Percentiles rank a stretch among this genome's conserved stretches.
Evolutionary conservation across 2,888 invertebrate species (phyloP).

Genomic region (Machimus atricapillus): DNA sequence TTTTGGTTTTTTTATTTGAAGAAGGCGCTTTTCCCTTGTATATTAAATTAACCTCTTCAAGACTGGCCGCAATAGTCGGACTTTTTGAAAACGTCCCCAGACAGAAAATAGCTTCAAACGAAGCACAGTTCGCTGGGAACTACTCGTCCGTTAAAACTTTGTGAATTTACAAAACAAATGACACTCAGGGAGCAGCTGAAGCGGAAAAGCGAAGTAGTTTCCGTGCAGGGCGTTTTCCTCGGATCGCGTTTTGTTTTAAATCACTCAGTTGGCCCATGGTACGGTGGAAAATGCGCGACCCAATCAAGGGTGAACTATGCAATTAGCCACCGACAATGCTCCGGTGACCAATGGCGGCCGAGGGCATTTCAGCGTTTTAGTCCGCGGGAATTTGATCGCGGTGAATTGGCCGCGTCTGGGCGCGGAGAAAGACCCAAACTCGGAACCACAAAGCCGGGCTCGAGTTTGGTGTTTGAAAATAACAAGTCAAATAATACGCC

Average conservation of each 20-base stretch:
- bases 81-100: background rate
- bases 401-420: background rate
- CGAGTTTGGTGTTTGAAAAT: conserved; percentile 33
- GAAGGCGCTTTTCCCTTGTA: background rate
- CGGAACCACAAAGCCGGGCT: background rate
- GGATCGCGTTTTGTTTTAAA: conserved; percentile 18
- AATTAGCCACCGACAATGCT: conserved; percentile 16
- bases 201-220: conserved; percentile 19
- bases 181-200: conserved; percentile 25
- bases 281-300: background rate
- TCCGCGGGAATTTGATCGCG: background rate
- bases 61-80: background rate
- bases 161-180: conserved; percentile 40
- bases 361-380: background rate
- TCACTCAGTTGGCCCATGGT: background rate
- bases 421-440: background rate
- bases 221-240: conserved; percentile 14
- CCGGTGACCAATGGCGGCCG: conserved; percentile 6
- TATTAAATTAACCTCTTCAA: background rate
- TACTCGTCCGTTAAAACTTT: conserved; percentile 36
- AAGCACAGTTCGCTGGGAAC: background rate
- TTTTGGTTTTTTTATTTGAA: background rate
- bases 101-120: background rate
- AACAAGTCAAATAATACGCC: conserved; percentile 33
- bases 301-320: conserved; percentile 35